Percentiles rank a stretch among this genome's conserved stretches.
phyloP scores from a whole-genome alignment of 2,113 vertebrate genomes.

The Plectropomus leopardus region DNA sequence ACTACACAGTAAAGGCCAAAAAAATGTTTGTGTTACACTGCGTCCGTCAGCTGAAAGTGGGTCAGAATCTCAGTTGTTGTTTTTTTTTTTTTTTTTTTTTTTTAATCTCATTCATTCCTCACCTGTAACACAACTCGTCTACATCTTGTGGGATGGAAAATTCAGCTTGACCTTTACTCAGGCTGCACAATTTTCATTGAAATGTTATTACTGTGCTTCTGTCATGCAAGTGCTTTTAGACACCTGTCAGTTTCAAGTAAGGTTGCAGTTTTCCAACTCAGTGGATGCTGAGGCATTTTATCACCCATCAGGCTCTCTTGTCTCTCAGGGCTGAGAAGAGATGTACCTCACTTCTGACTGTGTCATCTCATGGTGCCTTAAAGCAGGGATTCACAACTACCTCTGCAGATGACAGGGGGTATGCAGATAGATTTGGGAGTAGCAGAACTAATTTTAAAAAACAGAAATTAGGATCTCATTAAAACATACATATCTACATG shows the following conservation, averaged over 20 bases:
- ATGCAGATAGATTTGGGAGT: neutral
- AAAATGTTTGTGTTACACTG: neutral
- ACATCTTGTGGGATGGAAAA: neutral
- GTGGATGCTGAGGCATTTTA: slow-evolving; percentile 31
- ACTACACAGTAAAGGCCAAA: neutral
- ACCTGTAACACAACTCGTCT: neutral
- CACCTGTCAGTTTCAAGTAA: slow-evolving; percentile 42
- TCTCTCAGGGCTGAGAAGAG: neutral
- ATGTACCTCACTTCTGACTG: neutral
- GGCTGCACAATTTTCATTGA: slow-evolving; percentile 8
- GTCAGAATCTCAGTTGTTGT: slow-evolving; percentile 1
- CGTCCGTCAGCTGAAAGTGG: neutral
- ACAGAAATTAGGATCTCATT: too few species aligned
- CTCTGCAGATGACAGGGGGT: neutral
- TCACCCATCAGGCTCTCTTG: slow-evolving; percentile 20
- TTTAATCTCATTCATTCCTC: slow-evolving; percentile 1
- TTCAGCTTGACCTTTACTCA: slow-evolving; percentile 31
- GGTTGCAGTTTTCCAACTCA: slow-evolving; percentile 30
- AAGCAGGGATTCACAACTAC: neutral
- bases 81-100: neutral
- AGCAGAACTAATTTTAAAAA: neutral
- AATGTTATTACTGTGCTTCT: slow-evolving; percentile 17
- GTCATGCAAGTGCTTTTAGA: slow-evolving; percentile 37
- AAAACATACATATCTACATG: too few species aligned
- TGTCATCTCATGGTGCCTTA: slow-evolving; percentile 5